Base-by-base conservation (phyloP, 2,888 invertebrate species). In the Apamea epomidion region DNA sequence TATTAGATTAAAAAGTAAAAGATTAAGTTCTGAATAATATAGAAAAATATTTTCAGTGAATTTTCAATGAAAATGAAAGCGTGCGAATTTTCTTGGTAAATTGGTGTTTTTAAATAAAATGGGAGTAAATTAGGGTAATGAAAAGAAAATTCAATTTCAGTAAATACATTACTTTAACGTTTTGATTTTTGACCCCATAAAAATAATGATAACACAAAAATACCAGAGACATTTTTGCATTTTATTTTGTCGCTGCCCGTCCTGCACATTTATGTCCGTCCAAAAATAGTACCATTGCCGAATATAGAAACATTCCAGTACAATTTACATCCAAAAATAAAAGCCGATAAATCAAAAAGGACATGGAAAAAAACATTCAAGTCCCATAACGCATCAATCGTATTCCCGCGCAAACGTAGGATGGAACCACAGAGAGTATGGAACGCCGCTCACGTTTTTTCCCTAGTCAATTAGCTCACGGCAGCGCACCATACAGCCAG, bases 391-490 rank as follows among this genome's bases (percentile, higher is more conserved):
- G 78, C 92, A 91, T 92, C 92, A 92, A 92, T 93, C 91, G 91
- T 90, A 89, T 87, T 89, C 88, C 90, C 91, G 91, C 90, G 84
- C 89, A 88, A 90, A 87, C 88, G 87, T 88, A 86, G 86, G 87
- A 87, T 82, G 84, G 71, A 58, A 76, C 76, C 68, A 81, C 45
- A 71, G 84, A 64, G 84, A 64, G 48, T 77, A 81, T 74, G 81
- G 90, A 92, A 92, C 90, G 91, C 89, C 90, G 89, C 89, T 92
- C 92, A 92, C 92, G 92, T 94, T 94, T 95, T 92, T 95, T 94
- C 93, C 94, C 93, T 93, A 95, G 95, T 94, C 95, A 96, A 96
- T 96, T 96, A 96, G 94, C 93, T 92, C 89, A 92, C 92, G 93
- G 93, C 92, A 91, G 89, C 89, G 88, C 91, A 90, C 90, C 91